These are phyloP conservation scores for Drosophila micromelanica DNA, from an alignment of 1,140 invertebrate genomes.

Conservation along the genomic window DNA sequence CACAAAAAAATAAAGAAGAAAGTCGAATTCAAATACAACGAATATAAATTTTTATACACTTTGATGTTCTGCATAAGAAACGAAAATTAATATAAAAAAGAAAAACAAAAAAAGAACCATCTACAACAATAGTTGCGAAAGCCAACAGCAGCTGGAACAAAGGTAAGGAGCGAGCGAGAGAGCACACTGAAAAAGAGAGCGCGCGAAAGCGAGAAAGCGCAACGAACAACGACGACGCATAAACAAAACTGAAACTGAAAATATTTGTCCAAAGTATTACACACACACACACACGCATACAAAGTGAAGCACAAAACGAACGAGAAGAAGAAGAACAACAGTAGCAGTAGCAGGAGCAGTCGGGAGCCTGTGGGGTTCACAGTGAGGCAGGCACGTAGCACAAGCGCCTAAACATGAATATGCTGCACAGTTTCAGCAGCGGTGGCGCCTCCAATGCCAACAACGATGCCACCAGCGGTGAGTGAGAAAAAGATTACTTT, in stretches of 20 bases:
- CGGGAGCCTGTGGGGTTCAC: conserved; percentile 13
- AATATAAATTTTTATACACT: conserved; percentile 46
- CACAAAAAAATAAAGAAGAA: conserved; percentile 8
- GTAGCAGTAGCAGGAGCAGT: neutral
- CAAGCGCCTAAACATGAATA: conserved; percentile 63
- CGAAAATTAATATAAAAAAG: neutral
- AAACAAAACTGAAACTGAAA: conserved; percentile 55
- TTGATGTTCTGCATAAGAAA: no score
- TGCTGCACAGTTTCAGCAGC: conserved; percentile 79
- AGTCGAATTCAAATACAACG: conserved; percentile 39
- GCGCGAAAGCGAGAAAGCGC: neutral
- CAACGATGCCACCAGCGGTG: conserved; percentile 73
- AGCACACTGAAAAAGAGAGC: neutral
- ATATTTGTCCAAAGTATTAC: conserved; percentile 57
- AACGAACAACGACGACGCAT: conserved; percentile 39
- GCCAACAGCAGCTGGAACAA: conserved; percentile 17
- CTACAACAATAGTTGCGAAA: neutral
- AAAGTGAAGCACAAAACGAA: conserved; percentile 21
- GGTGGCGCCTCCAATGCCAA: conserved; percentile 62
- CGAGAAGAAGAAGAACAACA: conserved; percentile 7
- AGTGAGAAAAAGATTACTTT: conserved; percentile 64
- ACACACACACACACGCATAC: conserved; percentile 7
- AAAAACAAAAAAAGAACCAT: conserved; percentile 6
- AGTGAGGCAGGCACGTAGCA: conserved; percentile 31
- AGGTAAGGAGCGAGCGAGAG: conserved; percentile 1